Percentiles rank a stretch among this genome's conserved stretches.
These are phyloP conservation scores for Lepidurus arcticus DNA, from an alignment of 1,140 invertebrate species.

Conservation along the genomic window DNA sequence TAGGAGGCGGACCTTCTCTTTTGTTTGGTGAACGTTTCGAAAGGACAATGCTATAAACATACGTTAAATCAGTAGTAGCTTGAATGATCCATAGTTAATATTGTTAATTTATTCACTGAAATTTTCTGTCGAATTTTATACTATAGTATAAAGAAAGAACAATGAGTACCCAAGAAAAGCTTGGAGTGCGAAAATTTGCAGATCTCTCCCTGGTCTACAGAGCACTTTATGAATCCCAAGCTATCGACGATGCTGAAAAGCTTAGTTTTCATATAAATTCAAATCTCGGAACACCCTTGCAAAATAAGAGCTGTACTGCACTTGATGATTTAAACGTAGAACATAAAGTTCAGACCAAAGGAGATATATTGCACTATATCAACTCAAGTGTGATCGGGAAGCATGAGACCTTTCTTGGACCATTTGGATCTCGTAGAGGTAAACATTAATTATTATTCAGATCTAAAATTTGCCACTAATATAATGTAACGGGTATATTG, in stretches of 20 bases:
- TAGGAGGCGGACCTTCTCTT: too few species aligned
- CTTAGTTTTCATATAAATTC: not conserved
- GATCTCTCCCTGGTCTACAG: not conserved
- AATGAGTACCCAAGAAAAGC: not conserved
- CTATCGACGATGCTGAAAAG: not conserved
- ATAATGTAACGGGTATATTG: not conserved
- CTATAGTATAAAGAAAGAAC: not conserved
- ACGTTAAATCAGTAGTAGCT: too few species aligned
- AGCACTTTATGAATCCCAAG: not conserved
- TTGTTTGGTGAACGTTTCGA: too few species aligned
- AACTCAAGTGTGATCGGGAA: slow-evolving; percentile 24
- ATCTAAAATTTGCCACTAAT: not conserved
- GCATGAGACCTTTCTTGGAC: slow-evolving; percentile 6
- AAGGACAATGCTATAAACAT: not conserved
- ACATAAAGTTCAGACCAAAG: not conserved
- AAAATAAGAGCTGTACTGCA: too few species aligned
- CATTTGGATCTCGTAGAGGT: slow-evolving; percentile 24
- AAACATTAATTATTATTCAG: not conserved
- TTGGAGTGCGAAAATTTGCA: not conserved
- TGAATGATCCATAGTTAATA: too few species aligned
- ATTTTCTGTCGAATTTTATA: too few species aligned
- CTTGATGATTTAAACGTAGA: not conserved
- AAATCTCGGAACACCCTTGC: too few species aligned
- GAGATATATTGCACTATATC: not conserved
- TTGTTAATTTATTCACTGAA: too few species aligned